phyloP scores from a whole-genome alignment of 1,140 invertebrate genomes.

The Drosophila asahinai region DNA sequence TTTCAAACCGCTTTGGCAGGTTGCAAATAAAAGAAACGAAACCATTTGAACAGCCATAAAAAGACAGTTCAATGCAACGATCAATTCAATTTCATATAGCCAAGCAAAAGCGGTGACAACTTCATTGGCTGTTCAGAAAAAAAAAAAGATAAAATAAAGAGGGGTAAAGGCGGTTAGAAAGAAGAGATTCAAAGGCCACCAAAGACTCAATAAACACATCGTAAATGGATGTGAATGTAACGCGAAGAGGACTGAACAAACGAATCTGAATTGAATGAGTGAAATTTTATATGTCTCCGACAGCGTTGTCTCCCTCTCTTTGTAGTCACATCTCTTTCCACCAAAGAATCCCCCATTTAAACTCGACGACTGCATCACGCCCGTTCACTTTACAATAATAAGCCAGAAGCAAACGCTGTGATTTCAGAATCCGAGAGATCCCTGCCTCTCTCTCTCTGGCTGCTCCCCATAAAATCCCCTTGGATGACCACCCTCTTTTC shows the following conservation, averaged over 20 bases:
- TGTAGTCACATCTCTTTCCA: constrained; percentile 5
- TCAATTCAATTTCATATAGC: constrained; percentile 50
- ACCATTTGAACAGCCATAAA: constrained; percentile 55
- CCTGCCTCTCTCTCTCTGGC: neutral
- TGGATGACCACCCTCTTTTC: constrained; percentile 7
- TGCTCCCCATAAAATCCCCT: constrained; percentile 5
- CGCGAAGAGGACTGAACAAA: constrained; percentile 34
- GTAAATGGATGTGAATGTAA: constrained; percentile 64
- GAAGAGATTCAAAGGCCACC: constrained; percentile 64
- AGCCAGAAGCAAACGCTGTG: constrained; percentile 75
- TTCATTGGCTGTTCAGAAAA: constrained; percentile 34
- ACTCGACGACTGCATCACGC: constrained; percentile 50
- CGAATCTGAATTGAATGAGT: constrained; percentile 72
- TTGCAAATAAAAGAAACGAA: constrained; percentile 28
- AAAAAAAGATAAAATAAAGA: neutral
- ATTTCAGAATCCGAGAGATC: constrained; percentile 49
- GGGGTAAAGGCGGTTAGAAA: constrained; percentile 18
- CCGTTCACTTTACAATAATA: constrained; percentile 57
- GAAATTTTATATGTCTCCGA: constrained; percentile 59
- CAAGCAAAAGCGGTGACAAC: constrained; percentile 39
- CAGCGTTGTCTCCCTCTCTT: neutral
- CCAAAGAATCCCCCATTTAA: constrained; percentile 9
- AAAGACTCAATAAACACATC: constrained; percentile 70
- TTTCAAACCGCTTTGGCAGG: constrained; percentile 30
- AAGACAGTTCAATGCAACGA: constrained; percentile 52